Evolutionary conservation across 2,797 vertebrate species (phyloP), one percentile per base, ranked within the genome.

Genomic region (Acomys russatus): DNA sequence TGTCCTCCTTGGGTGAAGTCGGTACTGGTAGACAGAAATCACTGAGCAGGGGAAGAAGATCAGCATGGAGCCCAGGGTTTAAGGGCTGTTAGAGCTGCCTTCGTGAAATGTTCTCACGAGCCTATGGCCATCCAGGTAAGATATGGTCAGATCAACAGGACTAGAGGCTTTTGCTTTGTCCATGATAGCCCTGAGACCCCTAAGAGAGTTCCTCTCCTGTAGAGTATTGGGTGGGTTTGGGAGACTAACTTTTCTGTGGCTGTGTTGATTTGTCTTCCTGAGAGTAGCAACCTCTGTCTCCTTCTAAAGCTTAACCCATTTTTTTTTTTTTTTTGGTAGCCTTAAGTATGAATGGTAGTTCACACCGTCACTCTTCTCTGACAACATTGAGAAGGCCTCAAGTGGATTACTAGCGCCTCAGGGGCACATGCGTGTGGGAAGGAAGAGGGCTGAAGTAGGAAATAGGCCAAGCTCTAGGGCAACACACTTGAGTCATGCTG

Each of bases 391-490:
- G 23, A 11, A 22, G 25, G 23, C 8, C 25, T 64, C 20, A 0
- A 15, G 38, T 17, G 7, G 68, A 70, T 9, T 25, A 33, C 44
- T 63, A 4, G 28, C 6, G 35, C 12, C 28, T 54, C 51, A 30
- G 20, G 44, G 30, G 44, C 15, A 10, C 1, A 11, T 17, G 1
- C 2, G 9, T 23, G 22, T 8, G 56, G 61, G 6, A 80, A 74
- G 22, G 0, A 82, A 20, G 30, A 33, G 6, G 15, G 10, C 3
- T 66, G 7, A 1, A 4, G 9, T 0, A 12, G 15, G n/a, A 66
- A 64, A 51, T 0, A 92, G 59, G 15, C 85, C 63, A 51, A n/a
- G 51, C 9, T 79, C 33, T 35, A 30, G 68, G 86, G 68, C 0
- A 14, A 4, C 28, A 80, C 2, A 4, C 33, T 49, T 71, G 33